Percentiles rank a stretch among this genome's conserved stretches.
phyloP scores from a whole-genome alignment of 1,140 invertebrate species.

The Sycophaga agraensis region DNA sequence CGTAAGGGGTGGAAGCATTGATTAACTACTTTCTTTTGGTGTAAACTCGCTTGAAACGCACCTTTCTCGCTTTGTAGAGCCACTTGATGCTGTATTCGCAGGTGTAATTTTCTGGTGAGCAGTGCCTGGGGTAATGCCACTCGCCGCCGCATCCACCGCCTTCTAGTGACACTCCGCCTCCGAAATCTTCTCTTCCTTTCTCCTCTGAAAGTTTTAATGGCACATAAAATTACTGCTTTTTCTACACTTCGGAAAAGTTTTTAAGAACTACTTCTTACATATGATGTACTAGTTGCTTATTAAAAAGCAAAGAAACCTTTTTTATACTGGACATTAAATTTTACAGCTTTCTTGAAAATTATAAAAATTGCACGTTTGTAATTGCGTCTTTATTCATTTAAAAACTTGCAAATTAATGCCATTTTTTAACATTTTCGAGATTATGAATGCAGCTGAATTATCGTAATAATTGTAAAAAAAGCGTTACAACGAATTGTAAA shows the following conservation, averaged over 20 bases:
- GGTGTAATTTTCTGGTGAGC: constrained; percentile 66
- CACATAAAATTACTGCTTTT: not conserved
- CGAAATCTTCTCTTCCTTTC: constrained; percentile 43
- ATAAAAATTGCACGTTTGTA: too few species aligned
- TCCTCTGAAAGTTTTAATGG: constrained; percentile 44
- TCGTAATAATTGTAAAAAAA: too few species aligned
- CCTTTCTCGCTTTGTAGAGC: constrained; percentile 72
- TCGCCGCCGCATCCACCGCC: constrained; percentile 69
- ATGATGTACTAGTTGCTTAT: too few species aligned
- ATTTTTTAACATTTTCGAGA: too few species aligned
- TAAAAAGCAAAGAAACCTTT: too few species aligned
- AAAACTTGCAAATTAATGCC: too few species aligned
- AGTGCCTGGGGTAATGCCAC: constrained; percentile 76
- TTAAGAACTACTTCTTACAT: too few species aligned
- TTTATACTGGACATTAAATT: too few species aligned
- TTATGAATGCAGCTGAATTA: too few species aligned
- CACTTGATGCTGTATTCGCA: constrained; percentile 86
- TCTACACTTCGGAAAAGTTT: not conserved
- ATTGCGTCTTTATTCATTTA: too few species aligned
- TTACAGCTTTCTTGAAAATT: too few species aligned
- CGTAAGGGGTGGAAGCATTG: not conserved
- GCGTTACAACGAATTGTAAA: too few species aligned
- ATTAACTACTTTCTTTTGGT: not conserved
- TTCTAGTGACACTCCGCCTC: constrained; percentile 37
- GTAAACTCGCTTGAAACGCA: constrained; percentile 21